These are phyloP conservation scores for Tetheella fluctuosa DNA, from an alignment of 2,888 invertebrate genomes.

Conservation along the genomic window DNA sequence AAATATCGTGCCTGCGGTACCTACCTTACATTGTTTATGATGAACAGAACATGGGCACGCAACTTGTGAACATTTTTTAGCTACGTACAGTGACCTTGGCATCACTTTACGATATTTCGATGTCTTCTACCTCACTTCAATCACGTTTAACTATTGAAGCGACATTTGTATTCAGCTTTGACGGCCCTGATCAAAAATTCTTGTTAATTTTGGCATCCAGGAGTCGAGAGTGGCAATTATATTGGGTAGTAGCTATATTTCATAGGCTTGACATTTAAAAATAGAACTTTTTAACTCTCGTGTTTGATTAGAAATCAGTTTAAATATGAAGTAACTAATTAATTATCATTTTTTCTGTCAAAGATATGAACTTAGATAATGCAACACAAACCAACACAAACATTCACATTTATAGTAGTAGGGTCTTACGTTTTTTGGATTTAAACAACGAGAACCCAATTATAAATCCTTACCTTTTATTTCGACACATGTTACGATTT, in stretches of 20 bases:
- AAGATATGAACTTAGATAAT: neutral
- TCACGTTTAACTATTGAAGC: no score
- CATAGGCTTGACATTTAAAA: neutral
- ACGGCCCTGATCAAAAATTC: no score
- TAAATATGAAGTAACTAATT: neutral
- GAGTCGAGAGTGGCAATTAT: neutral
- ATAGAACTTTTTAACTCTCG: neutral
- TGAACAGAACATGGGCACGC: neutral
- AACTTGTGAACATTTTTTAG: neutral
- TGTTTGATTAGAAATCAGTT: neutral
- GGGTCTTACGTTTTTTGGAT: neutral
- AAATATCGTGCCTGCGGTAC: constrained; percentile 29
- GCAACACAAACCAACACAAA: no score
- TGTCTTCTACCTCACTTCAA: neutral
- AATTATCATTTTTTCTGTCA: neutral
- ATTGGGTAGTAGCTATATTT: neutral
- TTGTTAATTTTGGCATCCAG: no score
- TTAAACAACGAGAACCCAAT: neutral
- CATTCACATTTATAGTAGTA: no score
- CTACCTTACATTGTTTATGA: constrained; percentile 26
- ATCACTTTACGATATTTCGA: neutral
- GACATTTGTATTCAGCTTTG: no score
- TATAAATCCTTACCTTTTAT: neutral
- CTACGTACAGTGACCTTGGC: neutral
- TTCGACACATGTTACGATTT: neutral